phyloP scores from a whole-genome alignment of 2,797 vertebrate genomes.

The Eupleurogrammus muticus region DNA sequence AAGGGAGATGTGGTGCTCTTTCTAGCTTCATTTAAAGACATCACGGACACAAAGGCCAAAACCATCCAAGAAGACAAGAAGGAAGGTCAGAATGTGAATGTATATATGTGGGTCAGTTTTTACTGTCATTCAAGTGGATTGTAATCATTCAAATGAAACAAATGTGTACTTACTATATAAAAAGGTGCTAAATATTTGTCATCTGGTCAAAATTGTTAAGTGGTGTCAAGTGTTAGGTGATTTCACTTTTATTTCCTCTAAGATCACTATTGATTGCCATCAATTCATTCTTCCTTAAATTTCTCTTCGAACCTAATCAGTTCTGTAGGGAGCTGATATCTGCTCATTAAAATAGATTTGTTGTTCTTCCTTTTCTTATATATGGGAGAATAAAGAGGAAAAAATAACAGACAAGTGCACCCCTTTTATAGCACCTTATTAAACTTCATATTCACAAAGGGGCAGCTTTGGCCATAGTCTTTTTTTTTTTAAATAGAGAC shows the following conservation, averaged over 20 bases:
- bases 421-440: not conserved
- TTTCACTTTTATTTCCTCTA: not conserved
- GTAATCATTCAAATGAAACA: not conserved
- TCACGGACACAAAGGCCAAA: conserved; percentile 96
- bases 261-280: not conserved
- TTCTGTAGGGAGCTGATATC: not conserved
- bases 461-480: not conserved
- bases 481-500: not conserved
- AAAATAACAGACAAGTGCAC: too few relatives aligned
- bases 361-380: not conserved
- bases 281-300: not conserved
- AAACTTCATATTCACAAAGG: not conserved
- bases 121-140: conserved; percentile 1
- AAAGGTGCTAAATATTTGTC: not conserved
- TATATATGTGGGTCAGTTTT: not conserved
- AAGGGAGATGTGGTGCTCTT: conserved; percentile 98
- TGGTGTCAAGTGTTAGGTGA: not conserved
- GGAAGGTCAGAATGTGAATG: conserved; percentile 87
- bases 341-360: not conserved
- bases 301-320: not conserved
- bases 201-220: not conserved
- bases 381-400: not conserved
- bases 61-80: conserved; percentile 93
- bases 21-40: conserved; percentile 97
- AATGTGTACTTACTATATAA: not conserved